Conservation (phyloP, 2,888 invertebrate species). For the Cheilosia vulpina region DNA sequence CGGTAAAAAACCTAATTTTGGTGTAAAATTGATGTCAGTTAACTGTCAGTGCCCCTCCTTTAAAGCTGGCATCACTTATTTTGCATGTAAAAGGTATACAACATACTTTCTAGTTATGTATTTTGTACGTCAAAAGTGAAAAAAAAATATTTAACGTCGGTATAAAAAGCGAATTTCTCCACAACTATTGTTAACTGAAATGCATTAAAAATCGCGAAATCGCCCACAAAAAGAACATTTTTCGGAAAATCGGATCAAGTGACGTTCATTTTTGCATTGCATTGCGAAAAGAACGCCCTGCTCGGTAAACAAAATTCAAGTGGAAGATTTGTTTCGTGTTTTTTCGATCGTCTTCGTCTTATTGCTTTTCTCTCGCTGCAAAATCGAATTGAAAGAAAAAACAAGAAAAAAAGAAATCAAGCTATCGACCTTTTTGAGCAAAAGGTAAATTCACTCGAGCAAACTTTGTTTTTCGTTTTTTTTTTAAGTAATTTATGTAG, state of each 20-base stretch:
- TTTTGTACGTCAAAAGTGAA: slow-evolving; percentile 74
- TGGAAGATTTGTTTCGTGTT: slow-evolving; percentile 62
- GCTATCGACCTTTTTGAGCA: slow-evolving; percentile 67
- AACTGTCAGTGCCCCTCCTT: slow-evolving; percentile 74
- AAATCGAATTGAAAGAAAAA: slow-evolving; percentile 55
- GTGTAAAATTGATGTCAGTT: slow-evolving; percentile 51
- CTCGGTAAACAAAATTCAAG: slow-evolving; percentile 73
- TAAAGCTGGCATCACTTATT: slow-evolving; percentile 73
- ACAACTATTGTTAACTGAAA: slow-evolving; percentile 60
- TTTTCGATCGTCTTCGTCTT: slow-evolving; percentile 40
- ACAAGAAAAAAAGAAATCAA: slow-evolving; percentile 59
- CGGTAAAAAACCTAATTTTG: not conserved
- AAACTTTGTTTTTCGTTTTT: slow-evolving; percentile 18
- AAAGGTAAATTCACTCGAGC: slow-evolving; percentile 62
- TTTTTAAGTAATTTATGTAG: slow-evolving; percentile 41
- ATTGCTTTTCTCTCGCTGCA: slow-evolving; percentile 52
- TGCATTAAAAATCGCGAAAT: slow-evolving; percentile 51
- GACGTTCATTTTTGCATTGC: slow-evolving; percentile 64
- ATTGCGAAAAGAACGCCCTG: slow-evolving; percentile 73
- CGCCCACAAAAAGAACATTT: slow-evolving; percentile 9
- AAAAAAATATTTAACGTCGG: slow-evolving; percentile 68
- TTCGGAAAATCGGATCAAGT: slow-evolving; percentile 56
- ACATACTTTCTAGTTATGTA: slow-evolving; percentile 73
- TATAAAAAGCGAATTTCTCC: slow-evolving; percentile 64
- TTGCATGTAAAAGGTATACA: slow-evolving; percentile 74